phyloP scores from a whole-genome alignment of 1,140 invertebrate species.

The Platyscapa corneri region DNA sequence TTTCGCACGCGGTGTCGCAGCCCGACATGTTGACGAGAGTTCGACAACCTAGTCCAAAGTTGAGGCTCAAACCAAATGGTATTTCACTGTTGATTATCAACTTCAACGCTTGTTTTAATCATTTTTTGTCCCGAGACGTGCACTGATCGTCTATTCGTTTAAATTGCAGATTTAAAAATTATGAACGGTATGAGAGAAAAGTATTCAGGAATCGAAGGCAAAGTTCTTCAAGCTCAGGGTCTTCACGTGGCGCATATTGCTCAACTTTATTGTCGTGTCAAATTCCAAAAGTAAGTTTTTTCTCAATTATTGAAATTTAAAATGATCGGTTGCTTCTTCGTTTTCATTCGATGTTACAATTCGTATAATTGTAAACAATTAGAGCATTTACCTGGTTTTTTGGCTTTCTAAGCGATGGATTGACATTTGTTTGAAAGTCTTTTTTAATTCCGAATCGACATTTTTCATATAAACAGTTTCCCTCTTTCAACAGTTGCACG shows the following conservation, averaged over 20 bases:
- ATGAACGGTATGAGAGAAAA: slow-evolving; percentile 64
- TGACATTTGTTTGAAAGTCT: no score
- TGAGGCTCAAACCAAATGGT: slow-evolving; percentile 63
- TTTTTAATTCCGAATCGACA: no score
- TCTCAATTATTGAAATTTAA: neutral
- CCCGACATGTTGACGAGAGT: slow-evolving; percentile 68
- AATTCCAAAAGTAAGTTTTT: slow-evolving; percentile 64
- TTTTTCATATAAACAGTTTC: neutral
- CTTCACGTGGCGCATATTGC: slow-evolving; percentile 69
- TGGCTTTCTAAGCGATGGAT: no score
- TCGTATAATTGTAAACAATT: no score
- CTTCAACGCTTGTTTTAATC: neutral
- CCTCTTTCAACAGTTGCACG: slow-evolving; percentile 52
- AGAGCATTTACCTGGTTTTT: no score
- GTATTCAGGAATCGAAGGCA: slow-evolving; percentile 69
- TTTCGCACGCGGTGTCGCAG: slow-evolving; percentile 72
- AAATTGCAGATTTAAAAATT: slow-evolving; percentile 63
- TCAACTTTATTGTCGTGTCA: slow-evolving; percentile 69
- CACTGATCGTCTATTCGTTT: neutral
- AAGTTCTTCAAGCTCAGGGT: slow-evolving; percentile 71
- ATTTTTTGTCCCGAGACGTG: no score
- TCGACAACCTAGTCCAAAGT: slow-evolving; percentile 64
- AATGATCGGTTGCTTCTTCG: no score
- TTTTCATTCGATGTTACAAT: neutral
- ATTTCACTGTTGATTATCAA: neutral